Evolutionary conservation across 2,113 vertebrate species (phyloP), one percentile per base, ranked within the genome.

Genomic region (Ancistrus triradiatus): DNA sequence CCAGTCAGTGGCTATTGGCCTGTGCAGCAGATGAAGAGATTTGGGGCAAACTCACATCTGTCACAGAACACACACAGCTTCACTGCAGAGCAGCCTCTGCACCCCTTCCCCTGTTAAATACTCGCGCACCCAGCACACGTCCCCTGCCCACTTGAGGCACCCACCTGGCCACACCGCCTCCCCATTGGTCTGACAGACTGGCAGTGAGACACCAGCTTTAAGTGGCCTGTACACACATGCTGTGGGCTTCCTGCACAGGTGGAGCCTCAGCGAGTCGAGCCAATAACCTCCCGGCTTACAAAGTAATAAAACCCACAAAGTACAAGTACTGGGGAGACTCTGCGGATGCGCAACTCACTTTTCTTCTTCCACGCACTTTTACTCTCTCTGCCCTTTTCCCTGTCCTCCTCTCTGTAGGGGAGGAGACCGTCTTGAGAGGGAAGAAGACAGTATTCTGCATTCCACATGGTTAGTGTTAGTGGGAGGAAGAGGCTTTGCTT

Each of bases 1-100:
- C 86, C 90, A 82, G 90, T 82, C 88, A 91, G 84, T 87, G 88
- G 89, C 84, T 91, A 92, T 90, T 88, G 86, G 90, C 89, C 88
- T 87, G 90, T 89, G 85, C 71, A 91, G 88, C 89, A 93, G 86
- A 90, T 78, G 85, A 90, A 91, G 84, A 92, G 85, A 89, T 91
- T 88, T 64, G 82, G 89, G 90, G 90, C 88, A 91, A 89, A 89
- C 83, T 84, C 77, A 83, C 83, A 91, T 88, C 88, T 84, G 85
- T 83, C 88, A 87, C 78, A 83, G 80, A 92, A 74, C 78, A 84
- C 77, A 86, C 82, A 70, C 85, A 79, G 70, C 73, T 73, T 82
- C 69, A 69, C 78, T 82, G 79, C 75, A 83, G 81, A 77, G 72
- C 79, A 69, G 68, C 66, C 65, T 62, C 68, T 65, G 83, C 79